Evolutionary conservation across 92 coral and sea anemone genomes (phyloP).

Genomic region (Paramuricea clavata): DNA sequence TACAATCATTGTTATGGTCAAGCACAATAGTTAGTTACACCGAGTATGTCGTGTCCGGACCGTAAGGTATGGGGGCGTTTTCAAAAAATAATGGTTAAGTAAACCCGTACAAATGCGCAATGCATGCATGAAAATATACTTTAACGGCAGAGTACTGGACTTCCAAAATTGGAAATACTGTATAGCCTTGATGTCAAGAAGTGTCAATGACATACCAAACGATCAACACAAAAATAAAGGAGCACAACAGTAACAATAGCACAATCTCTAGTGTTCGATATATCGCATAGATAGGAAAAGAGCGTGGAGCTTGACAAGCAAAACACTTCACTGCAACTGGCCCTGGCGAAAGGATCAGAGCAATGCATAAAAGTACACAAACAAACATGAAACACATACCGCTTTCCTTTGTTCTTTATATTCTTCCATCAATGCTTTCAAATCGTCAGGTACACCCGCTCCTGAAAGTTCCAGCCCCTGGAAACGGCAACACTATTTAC

Average conservation of each 20-base stretch:
- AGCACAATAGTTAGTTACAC: background rate
- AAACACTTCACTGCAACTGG: background rate
- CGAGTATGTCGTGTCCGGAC: too few species aligned
- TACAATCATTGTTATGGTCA: conserved; percentile 19
- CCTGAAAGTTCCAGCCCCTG: conserved; percentile 92
- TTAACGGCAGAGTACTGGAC: too few species aligned
- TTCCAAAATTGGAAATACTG: too few species aligned
- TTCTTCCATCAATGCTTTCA: conserved; percentile 73
- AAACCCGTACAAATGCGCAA: too few species aligned
- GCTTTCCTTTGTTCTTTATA: conserved; percentile 87
- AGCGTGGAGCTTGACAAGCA: background rate
- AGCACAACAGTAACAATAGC: too few species aligned
- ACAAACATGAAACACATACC: conserved; percentile 57
- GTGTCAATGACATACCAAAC: too few species aligned
- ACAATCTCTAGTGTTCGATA: background rate
- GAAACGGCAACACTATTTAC: background rate
- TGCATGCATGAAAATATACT: too few species aligned
- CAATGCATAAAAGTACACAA: background rate
- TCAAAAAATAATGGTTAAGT: too few species aligned
- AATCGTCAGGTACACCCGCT: conserved; percentile 86
- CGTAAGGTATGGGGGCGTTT: too few species aligned
- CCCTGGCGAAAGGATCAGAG: too few species aligned
- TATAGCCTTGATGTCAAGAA: too few species aligned
- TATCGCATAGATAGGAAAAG: background rate
- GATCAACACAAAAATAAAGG: too few species aligned